Conservation (phyloP, 2,797 vertebrate species). For the Sebastes oblongus region DNA sequence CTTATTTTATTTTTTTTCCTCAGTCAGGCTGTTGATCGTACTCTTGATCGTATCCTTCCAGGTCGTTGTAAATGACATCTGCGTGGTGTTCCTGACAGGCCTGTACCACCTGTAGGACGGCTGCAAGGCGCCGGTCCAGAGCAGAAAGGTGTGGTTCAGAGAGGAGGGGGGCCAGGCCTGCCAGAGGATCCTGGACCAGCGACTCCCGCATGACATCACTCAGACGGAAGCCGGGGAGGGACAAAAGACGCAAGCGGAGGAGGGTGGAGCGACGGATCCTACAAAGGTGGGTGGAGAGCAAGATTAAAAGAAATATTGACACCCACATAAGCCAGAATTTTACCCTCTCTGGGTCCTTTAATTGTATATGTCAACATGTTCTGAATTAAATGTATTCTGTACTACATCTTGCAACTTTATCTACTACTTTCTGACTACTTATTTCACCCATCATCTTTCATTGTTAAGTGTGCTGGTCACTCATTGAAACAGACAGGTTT, state of each 20-base stretch:
- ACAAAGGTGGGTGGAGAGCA: neutral
- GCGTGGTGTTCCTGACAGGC: conserved; percentile 73
- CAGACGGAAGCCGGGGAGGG: conserved; percentile 85
- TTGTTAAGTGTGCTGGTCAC: neutral
- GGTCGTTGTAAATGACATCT: conserved; percentile 67
- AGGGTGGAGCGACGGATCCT: conserved; percentile 92
- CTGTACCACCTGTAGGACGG: conserved; percentile 82
- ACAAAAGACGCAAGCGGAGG: conserved; percentile 86
- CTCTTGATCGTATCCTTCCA: conserved; percentile 19
- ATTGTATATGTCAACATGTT: neutral
- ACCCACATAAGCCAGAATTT: neutral
- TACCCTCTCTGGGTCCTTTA: neutral
- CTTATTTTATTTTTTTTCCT: neutral
- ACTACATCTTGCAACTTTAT: too few species aligned
- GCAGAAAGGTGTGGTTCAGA: conserved; percentile 86
- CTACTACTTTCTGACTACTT: too few species aligned
- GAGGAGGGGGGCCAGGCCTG: conserved; percentile 79
- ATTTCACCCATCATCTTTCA: neutral
- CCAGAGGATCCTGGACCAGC: conserved; percentile 84
- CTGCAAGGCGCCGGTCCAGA: conserved; percentile 87
- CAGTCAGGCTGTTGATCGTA: neutral
- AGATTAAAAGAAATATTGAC: too few species aligned
- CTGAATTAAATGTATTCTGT: neutral
- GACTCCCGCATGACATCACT: conserved; percentile 90
- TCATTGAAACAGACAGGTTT: neutral